Evolutionary conservation across 2,888 invertebrate species (phyloP), one percentile per base, ranked within the genome.

Genomic region (Euzetes globulus): DNA sequence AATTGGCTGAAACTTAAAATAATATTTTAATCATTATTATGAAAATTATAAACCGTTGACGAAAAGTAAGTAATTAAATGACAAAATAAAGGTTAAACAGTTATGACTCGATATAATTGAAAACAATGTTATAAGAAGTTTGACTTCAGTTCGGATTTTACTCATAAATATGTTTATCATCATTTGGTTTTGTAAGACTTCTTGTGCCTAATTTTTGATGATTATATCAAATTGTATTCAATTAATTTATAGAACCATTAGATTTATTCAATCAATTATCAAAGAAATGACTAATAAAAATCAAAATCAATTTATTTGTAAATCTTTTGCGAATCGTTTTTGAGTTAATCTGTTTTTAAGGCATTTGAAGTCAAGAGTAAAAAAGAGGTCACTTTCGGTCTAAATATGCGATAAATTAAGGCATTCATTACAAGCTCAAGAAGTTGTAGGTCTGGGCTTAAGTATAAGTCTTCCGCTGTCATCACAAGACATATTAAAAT

Each of bases 401-500:
- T 41, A 41, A 41, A 41, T 41, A 41, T 41, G 11, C 5, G 13
- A 7, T 9, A 41, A 41, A 41, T 9, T 41, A 41, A 41, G 25
- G 58, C 58, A 58, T 7, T 58, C 27, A 27, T 33, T 9, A 9
- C 9, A 41, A 41, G 41, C 41, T 41, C 41, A 41, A 41, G 41
- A 41, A 41, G 41, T 17, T 17, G 37, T 41, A 3, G 22, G 68
- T 76, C 93, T 84, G 1, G 95, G 96, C 83, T 94, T 94, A 47
- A 97, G 85, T 80, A 97, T 96, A 71, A 97, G 86, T 84, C 95
- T 95, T 75, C 96, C 96, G 41, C 94, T 94, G 82, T 97, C 95
- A 82, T 96, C 96, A 84, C 97, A 97, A 29, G 94, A 94, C 95
- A 97, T 96, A 84, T 97, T 97, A 83, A 95, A 97, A 84, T 97